phyloP scores from a whole-genome alignment of 2,797 vertebrate genomes.

The Melanogrammus aeglefinus region DNA sequence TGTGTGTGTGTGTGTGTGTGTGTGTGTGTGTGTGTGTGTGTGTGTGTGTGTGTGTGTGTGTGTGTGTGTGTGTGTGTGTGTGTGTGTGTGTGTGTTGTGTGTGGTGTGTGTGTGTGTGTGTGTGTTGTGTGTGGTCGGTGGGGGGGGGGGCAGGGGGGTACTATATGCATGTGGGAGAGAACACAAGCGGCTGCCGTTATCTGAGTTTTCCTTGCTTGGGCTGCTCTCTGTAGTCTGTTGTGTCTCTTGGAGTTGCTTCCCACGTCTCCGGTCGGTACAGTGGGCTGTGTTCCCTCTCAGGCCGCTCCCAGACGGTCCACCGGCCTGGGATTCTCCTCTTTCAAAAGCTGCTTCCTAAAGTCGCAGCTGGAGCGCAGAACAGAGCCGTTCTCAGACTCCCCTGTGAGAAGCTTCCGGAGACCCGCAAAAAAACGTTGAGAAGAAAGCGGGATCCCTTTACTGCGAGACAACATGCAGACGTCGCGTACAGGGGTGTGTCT shows the following conservation, averaged over 20 bases:
- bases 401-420: not conserved
- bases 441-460: not conserved
- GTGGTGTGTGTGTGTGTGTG: too few relatives aligned
- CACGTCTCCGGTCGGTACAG: conserved; percentile 44
- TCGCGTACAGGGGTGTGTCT: not conserved
- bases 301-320: conserved; percentile 40
- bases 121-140: too few relatives aligned
- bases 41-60: too few relatives aligned
- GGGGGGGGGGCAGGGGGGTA: too few relatives aligned
- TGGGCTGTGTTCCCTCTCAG: conserved; percentile 45
- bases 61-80: too few relatives aligned
- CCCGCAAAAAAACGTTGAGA: not conserved
- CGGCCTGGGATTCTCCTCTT: conserved; percentile 14
- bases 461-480: not conserved
- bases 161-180: not conserved
- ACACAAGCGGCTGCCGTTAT: conserved; percentile 37
- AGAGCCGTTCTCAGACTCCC: not conserved
- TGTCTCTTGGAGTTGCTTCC: conserved; percentile 50
- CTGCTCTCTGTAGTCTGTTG: conserved; percentile 57
- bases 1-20: too few relatives aligned
- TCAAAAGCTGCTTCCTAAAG: conserved; percentile 32
- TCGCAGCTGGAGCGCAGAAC: not conserved
- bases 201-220: conserved; percentile 44
- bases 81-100: too few relatives aligned
- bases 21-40: too few relatives aligned